Evolutionary conservation across 2,888 invertebrate genomes (phyloP).

Genomic region (Agriopis marginaria): DNA sequence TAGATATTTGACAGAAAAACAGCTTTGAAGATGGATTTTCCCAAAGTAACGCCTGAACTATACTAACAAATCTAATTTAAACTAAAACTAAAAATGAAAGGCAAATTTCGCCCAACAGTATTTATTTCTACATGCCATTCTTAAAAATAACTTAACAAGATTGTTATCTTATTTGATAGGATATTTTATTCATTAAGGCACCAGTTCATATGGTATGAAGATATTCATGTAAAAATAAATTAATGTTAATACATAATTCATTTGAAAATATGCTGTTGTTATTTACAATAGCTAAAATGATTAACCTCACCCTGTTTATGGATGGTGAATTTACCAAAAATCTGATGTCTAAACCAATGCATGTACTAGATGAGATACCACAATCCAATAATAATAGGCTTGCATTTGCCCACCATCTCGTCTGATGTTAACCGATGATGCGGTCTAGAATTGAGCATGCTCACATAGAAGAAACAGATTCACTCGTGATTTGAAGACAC

Average conservation of each 20-base stretch:
- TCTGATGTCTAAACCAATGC: too few relatives aligned
- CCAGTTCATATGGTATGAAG: constrained; percentile 27
- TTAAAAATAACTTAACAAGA: constrained; percentile 30
- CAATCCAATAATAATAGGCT: too few relatives aligned
- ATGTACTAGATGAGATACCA: too few relatives aligned
- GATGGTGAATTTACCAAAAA: too few relatives aligned
- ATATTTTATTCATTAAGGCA: constrained; percentile 32
- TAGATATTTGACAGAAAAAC: too few relatives aligned
- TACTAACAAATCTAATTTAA: background rate
- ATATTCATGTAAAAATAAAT: constrained; percentile 31
- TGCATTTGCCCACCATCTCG: too few relatives aligned
- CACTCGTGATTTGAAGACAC: too few relatives aligned
- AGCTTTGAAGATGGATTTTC: too few relatives aligned
- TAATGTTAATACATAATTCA: constrained; percentile 20
- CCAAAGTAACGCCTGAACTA: too few relatives aligned
- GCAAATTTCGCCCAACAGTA: constrained; percentile 15
- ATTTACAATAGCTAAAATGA: constrained; percentile 21
- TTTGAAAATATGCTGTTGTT: constrained; percentile 21
- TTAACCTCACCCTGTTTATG: background rate
- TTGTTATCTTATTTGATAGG: constrained; percentile 17
- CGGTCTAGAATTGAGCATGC: too few relatives aligned
- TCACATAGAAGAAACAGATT: too few relatives aligned
- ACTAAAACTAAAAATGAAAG: constrained; percentile 24
- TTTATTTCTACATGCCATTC: constrained; percentile 36
- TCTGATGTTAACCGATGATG: too few relatives aligned